Evolutionary conservation across 2,113 vertebrate species (phyloP), one percentile per base, ranked within the genome.

Genomic region (Channa maculata): DNA sequence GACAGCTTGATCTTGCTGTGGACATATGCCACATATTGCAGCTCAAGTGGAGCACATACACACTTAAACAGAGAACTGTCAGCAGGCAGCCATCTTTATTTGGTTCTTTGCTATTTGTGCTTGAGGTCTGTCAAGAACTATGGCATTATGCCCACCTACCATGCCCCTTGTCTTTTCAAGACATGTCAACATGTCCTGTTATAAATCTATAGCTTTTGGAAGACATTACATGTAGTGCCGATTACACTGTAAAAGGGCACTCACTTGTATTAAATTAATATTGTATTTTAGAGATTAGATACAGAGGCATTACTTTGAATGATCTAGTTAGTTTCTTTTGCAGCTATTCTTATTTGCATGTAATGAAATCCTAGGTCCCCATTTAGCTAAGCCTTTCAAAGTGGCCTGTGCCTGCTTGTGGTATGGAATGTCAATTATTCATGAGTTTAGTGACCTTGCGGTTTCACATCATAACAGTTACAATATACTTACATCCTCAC

Each of bases 31-130:
- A 90, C 77, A 79, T 86, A 77, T 82, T 77, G 64, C 72, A 48
- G 78, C 88, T 86, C 2, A 8, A 92, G 85, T 84, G 65, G 65
- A n/a, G 70, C 85, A 78, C 82, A 84, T 52, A 58, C 68, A 75
- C 88, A 89, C 86, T 87, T 87, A 57, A 80, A 80, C 72, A 78
- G 77, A 48, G 51, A 88, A 91, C 90, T 91, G 86, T 45, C 83
- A 87, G 83, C 77, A 85, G 82, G 77, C 51, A 75, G 74, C 77
- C 74, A 83, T 88, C 83, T 88, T 86, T 77, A 77, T 82, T 84
- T 83, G 64, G 79, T 80, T 67, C 66, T 83, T 67, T 79, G 75
- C 84, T 90, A 85, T 89, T 87, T 91, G 78, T 77, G 79, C 85
- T 62, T 50, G 54, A 68, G 73, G 63, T 80, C 67, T 88, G 48